These are phyloP conservation scores for Lamprotornis superbus DNA, from an alignment of 2,113 vertebrate genomes.

Conservation along the genomic window DNA sequence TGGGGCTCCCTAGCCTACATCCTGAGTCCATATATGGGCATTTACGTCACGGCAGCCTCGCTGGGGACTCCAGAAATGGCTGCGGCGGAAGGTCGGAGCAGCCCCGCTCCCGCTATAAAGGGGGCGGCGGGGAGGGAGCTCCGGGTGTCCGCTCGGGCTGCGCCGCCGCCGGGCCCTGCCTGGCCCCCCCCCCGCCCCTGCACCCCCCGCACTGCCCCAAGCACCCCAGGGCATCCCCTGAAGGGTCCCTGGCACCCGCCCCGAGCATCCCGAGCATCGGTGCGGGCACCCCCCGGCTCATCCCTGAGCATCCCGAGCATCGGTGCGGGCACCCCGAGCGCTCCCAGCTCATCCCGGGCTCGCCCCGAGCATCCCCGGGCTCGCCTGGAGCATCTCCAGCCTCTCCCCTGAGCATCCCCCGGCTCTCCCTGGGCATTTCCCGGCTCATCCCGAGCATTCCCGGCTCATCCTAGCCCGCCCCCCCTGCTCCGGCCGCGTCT, in stretches of 20 bases:
- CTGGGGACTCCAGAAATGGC: slow-evolving; percentile 97
- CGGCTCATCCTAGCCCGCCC: not conserved
- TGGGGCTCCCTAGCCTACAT: slow-evolving; percentile 90
- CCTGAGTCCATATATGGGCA: slow-evolving; percentile 98
- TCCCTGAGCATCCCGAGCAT: not conserved
- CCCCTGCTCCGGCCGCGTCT: slow-evolving; percentile 38
- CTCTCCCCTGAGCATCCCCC: not conserved
- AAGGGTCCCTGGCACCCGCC: not conserved
- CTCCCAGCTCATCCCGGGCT: not conserved
- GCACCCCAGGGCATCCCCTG: not conserved
- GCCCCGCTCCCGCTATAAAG: slow-evolving; percentile 87
- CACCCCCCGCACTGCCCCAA: not conserved
- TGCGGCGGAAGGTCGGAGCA: slow-evolving; percentile 86
- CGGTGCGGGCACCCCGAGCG: not conserved
- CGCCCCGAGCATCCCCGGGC: not conserved
- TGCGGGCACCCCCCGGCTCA: not conserved
- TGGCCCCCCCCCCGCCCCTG: no score
- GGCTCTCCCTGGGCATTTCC: not conserved
- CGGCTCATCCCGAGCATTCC: not conserved
- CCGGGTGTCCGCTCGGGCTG: no score
- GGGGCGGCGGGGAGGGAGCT: slow-evolving; percentile 56
- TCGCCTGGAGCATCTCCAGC: not conserved
- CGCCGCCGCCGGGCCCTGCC: no score
- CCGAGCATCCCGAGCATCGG: not conserved
- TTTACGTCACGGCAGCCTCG: slow-evolving; percentile 86